A percentile compares a stretch with the other conserved stretches of the same genome.
Conservation (phyloP, 2,113 vertebrate species). For the Osmerus eperlanus region DNA sequence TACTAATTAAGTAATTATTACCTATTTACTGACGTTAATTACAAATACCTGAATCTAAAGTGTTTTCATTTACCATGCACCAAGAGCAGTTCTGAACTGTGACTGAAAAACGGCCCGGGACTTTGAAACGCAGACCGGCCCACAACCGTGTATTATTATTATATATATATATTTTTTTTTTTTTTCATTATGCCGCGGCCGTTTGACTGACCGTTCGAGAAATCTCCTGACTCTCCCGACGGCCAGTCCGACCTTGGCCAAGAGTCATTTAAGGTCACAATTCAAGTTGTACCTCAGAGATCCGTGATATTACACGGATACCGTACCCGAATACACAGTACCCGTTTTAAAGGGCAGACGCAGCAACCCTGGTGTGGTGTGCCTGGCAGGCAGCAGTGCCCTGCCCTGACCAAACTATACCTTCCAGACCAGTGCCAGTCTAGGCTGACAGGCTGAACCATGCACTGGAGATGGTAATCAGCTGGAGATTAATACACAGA, state of each 20-base stretch:
- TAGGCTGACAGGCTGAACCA: not conserved
- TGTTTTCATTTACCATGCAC: not conserved
- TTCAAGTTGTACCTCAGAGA: not conserved
- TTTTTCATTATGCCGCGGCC: too few relatives aligned
- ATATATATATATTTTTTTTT: too few relatives aligned
- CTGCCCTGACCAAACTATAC: not conserved
- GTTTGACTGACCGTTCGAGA: too few relatives aligned
- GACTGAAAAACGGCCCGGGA: too few relatives aligned
- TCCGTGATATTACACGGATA: constrained; percentile 11
- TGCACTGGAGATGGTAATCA: not conserved
- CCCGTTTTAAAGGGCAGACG: not conserved
- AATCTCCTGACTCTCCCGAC: too few relatives aligned
- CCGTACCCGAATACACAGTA: too few relatives aligned
- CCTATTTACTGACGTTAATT: too few relatives aligned
- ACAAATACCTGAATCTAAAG: too few relatives aligned
- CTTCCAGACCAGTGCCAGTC: not conserved
- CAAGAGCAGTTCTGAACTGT: not conserved
- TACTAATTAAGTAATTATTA: too few relatives aligned
- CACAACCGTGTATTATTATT: too few relatives aligned
- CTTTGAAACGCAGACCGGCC: too few relatives aligned
- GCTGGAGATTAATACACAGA: constrained; percentile 12
- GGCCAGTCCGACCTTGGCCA: not conserved
- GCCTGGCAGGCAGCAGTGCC: constrained; percentile 12
- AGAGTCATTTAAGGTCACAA: not conserved
- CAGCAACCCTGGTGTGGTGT: not conserved